Percentiles rank a stretch among this genome's conserved stretches.
Conservation (phyloP, 2,113 vertebrate species). For the Bubo blakistoni region DNA sequence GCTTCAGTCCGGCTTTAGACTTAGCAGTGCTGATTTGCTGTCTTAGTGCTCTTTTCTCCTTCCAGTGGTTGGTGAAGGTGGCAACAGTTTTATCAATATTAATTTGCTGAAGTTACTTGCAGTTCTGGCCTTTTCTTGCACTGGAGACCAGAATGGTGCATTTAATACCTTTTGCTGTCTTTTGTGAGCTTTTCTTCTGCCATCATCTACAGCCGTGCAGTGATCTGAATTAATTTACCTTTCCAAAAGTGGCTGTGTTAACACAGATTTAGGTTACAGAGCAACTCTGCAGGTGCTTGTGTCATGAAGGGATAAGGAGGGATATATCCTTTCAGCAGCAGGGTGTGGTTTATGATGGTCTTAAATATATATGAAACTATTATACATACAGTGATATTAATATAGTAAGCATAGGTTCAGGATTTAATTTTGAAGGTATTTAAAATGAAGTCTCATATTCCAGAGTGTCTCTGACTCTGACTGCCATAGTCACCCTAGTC, state of each 20-base stretch:
- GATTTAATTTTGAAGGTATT: not conserved
- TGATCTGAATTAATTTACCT: not conserved
- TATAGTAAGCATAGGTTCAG: not conserved
- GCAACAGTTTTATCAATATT: not conserved
- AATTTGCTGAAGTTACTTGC: not conserved
- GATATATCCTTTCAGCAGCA: not conserved
- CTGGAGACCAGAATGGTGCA: not conserved
- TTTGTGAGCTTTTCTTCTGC: not conserved
- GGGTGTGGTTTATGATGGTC: not conserved
- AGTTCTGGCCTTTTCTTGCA: not conserved
- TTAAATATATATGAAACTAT: not conserved
- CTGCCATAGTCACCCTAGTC: not conserved
- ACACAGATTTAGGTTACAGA: not conserved
- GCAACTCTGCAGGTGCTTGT: not conserved
- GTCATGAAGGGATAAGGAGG: not conserved
- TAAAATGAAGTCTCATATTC: not conserved
- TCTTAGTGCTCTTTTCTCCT: not conserved
- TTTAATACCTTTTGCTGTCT: not conserved
- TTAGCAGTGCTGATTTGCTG: not conserved
- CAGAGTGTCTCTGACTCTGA: not conserved
- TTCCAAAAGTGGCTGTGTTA: not conserved
- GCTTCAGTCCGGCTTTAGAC: not conserved
- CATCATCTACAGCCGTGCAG: not conserved
- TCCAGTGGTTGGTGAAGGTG: not conserved
- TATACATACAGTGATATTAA: not conserved